A percentile compares a stretch with the other conserved stretches of the same genome.
Conservation (phyloP, 2,113 vertebrate genomes). For the Grammomys dolichurus region DNA sequence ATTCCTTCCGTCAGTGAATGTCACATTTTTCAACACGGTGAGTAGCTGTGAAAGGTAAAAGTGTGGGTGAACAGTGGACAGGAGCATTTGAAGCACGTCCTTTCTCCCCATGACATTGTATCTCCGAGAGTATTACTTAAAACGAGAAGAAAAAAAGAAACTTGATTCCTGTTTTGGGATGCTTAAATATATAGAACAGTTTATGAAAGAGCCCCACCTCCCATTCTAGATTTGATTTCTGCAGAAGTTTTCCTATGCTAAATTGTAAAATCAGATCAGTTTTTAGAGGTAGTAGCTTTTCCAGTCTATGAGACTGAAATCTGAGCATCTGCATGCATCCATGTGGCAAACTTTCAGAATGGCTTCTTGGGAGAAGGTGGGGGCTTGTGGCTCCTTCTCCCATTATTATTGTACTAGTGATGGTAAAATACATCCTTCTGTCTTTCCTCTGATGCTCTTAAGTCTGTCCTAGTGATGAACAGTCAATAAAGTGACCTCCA, state of each 20-base stretch:
- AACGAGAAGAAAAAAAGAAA: background rate
- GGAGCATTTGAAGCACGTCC: background rate
- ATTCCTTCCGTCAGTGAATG: constrained; percentile 81
- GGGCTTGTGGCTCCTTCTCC: background rate
- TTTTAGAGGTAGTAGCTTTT: background rate
- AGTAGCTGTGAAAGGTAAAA: constrained; percentile 87
- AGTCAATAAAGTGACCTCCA: background rate
- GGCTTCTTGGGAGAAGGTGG: background rate
- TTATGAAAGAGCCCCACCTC: background rate
- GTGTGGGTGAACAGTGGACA: background rate
- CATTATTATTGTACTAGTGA: constrained; percentile 1
- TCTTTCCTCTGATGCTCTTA: background rate
- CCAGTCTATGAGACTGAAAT: background rate
- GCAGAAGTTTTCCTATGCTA: background rate
- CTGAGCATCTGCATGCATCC: background rate
- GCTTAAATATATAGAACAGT: background rate
- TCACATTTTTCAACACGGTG: constrained; percentile 84
- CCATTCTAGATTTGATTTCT: background rate
- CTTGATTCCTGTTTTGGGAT: rapidly evolving
- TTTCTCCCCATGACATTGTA: background rate
- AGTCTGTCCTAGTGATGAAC: background rate
- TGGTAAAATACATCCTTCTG: background rate
- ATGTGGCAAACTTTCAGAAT: background rate
- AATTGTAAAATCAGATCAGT: constrained; percentile 38
- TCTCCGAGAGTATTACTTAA: constrained; percentile 14